A percentile compares a stretch with the other conserved stretches of the same genome.
These are phyloP conservation scores for Tyrannus savana DNA, from an alignment of 2,113 vertebrate genomes.

Conservation along the genomic window DNA sequence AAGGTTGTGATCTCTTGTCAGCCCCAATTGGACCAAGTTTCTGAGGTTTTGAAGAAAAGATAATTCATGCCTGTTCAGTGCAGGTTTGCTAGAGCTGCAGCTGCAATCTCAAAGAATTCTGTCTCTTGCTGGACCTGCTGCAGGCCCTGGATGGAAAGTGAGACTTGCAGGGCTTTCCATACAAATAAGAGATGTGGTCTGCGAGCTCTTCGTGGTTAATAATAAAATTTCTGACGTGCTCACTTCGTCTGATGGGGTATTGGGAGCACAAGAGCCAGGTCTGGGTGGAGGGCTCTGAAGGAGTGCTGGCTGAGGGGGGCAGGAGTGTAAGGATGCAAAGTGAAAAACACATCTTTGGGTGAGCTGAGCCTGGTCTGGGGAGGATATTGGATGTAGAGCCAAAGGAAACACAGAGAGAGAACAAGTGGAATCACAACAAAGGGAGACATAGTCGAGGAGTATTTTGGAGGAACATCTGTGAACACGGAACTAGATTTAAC, in stretches of 20 bases:
- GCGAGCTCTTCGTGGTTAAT: background rate
- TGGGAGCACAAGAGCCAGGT: background rate
- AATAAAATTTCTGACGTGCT: background rate
- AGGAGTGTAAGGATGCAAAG: background rate
- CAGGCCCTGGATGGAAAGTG: background rate
- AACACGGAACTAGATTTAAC: background rate
- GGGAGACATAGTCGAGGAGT: background rate
- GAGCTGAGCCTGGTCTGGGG: background rate
- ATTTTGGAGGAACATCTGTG: background rate
- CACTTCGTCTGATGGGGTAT: background rate
- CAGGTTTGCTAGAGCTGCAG: background rate
- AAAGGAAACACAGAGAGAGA: background rate
- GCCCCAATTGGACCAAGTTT: background rate
- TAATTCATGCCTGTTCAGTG: background rate
- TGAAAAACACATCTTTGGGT: fast-evolving
- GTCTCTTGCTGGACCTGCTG: background rate
- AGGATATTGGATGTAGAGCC: background rate
- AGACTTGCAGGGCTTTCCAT: background rate
- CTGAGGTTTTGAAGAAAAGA: background rate
- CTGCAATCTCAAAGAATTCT: background rate
- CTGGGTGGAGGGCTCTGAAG: background rate
- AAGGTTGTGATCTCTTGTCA: background rate
- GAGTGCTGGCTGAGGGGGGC: background rate
- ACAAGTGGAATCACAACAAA: background rate
- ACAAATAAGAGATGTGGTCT: background rate